Evolutionary conservation across 2,888 invertebrate species (phyloP).

Genomic region (Pheosia tremula): DNA sequence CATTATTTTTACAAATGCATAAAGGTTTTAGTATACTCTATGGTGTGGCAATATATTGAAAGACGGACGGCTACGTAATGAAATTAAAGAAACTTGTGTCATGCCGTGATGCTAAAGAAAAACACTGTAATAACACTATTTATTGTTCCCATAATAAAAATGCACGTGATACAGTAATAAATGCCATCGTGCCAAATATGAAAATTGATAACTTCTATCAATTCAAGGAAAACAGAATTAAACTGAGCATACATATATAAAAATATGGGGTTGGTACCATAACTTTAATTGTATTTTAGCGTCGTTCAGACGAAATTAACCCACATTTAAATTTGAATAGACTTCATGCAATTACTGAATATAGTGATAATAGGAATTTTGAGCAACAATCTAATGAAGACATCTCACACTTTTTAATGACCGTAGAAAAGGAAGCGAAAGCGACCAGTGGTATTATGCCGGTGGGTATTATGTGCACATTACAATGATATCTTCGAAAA

Average conservation of each 20-base stretch:
- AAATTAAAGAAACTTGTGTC: slow-evolving; percentile 62
- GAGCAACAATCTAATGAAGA: slow-evolving; percentile 1
- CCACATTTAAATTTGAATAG: not conserved
- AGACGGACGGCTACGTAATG: slow-evolving; percentile 54
- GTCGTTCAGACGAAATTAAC: not conserved
- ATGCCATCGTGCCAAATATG: too few relatives aligned
- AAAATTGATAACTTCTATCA: too few relatives aligned
- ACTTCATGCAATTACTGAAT: slow-evolving; percentile 2
- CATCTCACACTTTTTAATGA: slow-evolving; percentile 9
- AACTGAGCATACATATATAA: too few relatives aligned
- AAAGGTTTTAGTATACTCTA: too few relatives aligned
- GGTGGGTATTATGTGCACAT: slow-evolving; percentile 4
- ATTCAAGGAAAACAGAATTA: too few relatives aligned
- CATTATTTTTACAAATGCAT: not conserved
- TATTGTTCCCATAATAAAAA: slow-evolving; percentile 10
- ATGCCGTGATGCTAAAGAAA: slow-evolving; percentile 22
- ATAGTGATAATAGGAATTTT: not conserved
- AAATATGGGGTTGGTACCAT: too few relatives aligned
- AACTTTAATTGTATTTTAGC: too few relatives aligned
- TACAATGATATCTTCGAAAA: slow-evolving; percentile 7
- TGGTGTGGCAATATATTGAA: not conserved
- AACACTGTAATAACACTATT: slow-evolving; percentile 33
- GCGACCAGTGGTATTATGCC: not conserved
- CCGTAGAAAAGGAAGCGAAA: slow-evolving; percentile 7
- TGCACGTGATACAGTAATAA: too few relatives aligned